These are phyloP conservation scores for Parascotia fuliginaria DNA, from an alignment of 2,888 invertebrate species.

Conservation along the genomic window DNA sequence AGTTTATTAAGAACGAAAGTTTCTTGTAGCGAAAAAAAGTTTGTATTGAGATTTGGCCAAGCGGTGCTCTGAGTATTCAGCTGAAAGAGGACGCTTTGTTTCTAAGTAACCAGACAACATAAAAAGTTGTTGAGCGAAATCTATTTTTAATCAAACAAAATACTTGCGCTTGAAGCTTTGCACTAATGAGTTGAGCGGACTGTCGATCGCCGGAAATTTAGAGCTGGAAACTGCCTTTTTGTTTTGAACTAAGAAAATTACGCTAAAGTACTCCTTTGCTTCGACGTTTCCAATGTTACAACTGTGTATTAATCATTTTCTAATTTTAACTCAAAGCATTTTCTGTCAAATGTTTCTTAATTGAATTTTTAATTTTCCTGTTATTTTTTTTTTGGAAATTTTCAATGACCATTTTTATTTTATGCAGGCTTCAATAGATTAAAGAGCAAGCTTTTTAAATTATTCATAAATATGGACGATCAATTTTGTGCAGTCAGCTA, in stretches of 20 bases:
- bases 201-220: conserved; percentile 15
- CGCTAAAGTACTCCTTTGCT: neutral
- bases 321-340: neutral
- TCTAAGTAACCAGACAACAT: conserved; percentile 17
- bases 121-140: conserved; percentile 23
- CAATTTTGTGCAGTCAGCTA: no score
- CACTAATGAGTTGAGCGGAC: conserved; percentile 34
- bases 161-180: conserved; percentile 7
- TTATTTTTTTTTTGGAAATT: no score
- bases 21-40: neutral
- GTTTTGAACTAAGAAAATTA: conserved; percentile 8
- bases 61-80: neutral
- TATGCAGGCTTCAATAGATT: no score
- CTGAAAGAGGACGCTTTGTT: neutral
- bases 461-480: no score
- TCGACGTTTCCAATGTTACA: neutral
- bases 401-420: no score
- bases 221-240: conserved; percentile 1
- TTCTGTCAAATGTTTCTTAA: no score
- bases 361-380: no score
- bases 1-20: neutral
- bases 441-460: no score
- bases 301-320: neutral
- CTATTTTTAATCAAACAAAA: conserved; percentile 24
- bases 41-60: neutral